Base-by-base conservation (phyloP, 2,113 vertebrate genomes). In the Psephotus haematonotus region DNA sequence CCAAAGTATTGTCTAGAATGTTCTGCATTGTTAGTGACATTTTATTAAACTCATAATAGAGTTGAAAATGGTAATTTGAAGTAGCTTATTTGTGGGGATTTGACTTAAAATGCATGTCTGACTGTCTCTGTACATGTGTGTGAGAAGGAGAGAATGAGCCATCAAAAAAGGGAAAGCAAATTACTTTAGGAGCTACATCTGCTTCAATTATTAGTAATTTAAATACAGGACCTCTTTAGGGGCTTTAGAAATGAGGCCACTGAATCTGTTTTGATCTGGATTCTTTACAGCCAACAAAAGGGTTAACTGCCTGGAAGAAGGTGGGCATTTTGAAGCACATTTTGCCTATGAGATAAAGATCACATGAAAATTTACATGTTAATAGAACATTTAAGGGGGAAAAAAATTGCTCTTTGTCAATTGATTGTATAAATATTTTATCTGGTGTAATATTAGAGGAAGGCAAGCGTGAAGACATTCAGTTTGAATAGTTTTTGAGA, bases 391-490 rank as follows among this genome's bases (percentile, higher is more conserved):
- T 98, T 98, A 95, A 96, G 86, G 91, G 67, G 47, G 57, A 90
- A 96, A 69, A 90, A 95, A 97, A 96, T 93, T 96, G 98, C 94
- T 97, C 97, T 97, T 98, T 97, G 97, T 97, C 97, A 97, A 98
- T 98, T 98, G 98, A 98, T 98, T 98, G 97, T 97, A 98, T 98
- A 98, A 98, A 98, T 98, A 98, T 98, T 98, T 98, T 98, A 98
- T 98, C 96, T 94, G 83, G 95, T 97, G 96, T 97, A 98, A 98
- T 98, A 97, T 98, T 98, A 97, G 92, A 93, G 88, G 71, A 94
- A 97, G 95, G 97, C 96, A 96, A 98, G 95, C 92, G 28, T 94
- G 97, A 97, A 98, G 96, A 81, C 88, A 95, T 96, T 98, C 93
- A 94, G 94, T 68, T 93, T 95, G 97, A 96, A 95, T 88, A 70